A percentile compares a stretch with the other conserved stretches of the same genome.
Conservation (phyloP, 2,113 vertebrate genomes). For the Caranx melampygus region DNA sequence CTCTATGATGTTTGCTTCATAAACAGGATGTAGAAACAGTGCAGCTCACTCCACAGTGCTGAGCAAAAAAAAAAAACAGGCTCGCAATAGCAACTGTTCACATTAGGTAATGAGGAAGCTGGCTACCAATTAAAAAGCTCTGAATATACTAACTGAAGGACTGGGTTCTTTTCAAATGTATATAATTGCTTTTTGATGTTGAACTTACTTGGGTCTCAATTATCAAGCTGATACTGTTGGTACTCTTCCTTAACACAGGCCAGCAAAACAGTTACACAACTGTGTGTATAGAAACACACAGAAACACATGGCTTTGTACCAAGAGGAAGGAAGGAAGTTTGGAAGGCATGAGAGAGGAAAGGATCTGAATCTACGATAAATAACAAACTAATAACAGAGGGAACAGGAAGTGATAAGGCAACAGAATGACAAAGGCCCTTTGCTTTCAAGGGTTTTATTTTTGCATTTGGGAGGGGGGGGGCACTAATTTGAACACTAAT, state of each 20-base stretch:
- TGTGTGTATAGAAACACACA: conserved; percentile 19
- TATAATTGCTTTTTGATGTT: conserved; percentile 25
- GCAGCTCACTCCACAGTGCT: background rate
- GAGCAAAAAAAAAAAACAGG: conserved; percentile 13
- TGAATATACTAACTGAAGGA: conserved; percentile 7
- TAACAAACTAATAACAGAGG: conserved; percentile 32
- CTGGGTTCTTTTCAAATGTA: conserved; percentile 41
- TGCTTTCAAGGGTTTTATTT: background rate
- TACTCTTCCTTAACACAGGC: conserved; percentile 45
- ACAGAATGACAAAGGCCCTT: background rate
- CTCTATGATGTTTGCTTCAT: conserved; percentile 51
- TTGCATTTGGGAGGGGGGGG: background rate
- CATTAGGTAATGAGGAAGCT: conserved; percentile 54
- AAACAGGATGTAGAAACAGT: conserved; percentile 65
- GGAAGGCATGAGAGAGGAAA: conserved; percentile 24
- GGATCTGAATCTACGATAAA: conserved; percentile 29
- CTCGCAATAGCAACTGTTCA: conserved; percentile 36
- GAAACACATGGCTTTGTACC: conserved; percentile 27
- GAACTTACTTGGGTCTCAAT: conserved; percentile 48
- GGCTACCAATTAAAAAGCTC: background rate
- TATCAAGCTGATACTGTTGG: conserved; percentile 35
- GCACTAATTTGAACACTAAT: background rate
- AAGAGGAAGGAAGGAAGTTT: conserved; percentile 52
- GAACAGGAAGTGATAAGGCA: conserved; percentile 54
- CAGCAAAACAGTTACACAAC: conserved; percentile 5